Evolutionary conservation across 2,888 invertebrate genomes (phyloP), one percentile per base, ranked within the genome.

Genomic region (Caenorhabditis angaria): DNA sequence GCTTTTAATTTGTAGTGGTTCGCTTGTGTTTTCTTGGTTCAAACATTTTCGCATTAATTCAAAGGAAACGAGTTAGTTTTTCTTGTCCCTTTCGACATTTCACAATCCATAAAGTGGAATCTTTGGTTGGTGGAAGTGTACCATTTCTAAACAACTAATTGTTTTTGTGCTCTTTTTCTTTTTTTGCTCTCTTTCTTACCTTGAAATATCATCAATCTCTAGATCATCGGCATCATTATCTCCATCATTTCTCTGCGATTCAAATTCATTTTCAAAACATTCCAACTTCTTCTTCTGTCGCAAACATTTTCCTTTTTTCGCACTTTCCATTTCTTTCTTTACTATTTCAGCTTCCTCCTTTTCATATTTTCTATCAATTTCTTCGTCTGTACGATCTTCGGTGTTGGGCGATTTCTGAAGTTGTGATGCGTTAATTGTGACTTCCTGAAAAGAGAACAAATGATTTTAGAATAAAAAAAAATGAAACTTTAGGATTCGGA

Each of bases 21-120:
- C 94, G 47, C 90, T 90, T 1, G 93, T 92, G 83, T 90, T 90
- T 88, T 94, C 92, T 87, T 93, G 97, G 0, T 97, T 94, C 61
- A 99, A 91, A 85, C 92, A 95, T 89, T 99, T 99, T 65, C 97
- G 91, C 97, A 99, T 97, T 20, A 99, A 89, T 24, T 94, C 91
- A 18, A 99, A 89, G 2, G 93, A 94, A 0, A 97, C 97, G 0
- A 93, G 90, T 87, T 96, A n/a, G n/a, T n/a, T n/a, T 97, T 88
- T 99, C 99, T 88, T 99, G 97, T 0, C 99, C 99, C 81, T 95
- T 94, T 41, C 94, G 92, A 88, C 99, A 99, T 88, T 95, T 96
- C 0, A 99, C 93, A 93, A 99, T 95, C 99, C 99, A 99, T 76
- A 99, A 90, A 89, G 99, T 99, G 0, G 99, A 97, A 89, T 99